phyloP scores from a whole-genome alignment of 2,888 invertebrate species.

The Eupelmus urozonus region DNA sequence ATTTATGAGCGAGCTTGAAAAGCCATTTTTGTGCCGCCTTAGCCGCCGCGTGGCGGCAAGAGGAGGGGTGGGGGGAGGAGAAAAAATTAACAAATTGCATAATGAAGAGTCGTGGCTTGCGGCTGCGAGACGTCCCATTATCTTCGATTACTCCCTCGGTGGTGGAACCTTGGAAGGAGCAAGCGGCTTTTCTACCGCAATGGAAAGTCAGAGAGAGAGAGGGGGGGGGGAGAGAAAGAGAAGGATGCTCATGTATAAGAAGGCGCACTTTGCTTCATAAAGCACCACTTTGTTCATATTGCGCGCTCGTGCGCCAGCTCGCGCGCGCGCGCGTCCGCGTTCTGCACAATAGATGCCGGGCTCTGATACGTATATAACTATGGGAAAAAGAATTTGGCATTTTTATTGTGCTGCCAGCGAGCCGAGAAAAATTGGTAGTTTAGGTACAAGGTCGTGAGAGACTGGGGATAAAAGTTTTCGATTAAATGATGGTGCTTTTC shows the following conservation, averaged over 20 bases:
- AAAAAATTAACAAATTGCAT: slow-evolving; percentile 55
- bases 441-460: too few species aligned
- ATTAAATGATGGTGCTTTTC: too few species aligned
- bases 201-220: slow-evolving; percentile 35
- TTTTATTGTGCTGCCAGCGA: too few species aligned
- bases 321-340: not conserved
- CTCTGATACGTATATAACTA: slow-evolving; percentile 13
- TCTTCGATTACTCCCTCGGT: slow-evolving; percentile 55
- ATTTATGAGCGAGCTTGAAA: slow-evolving; percentile 44
- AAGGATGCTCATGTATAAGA: slow-evolving; percentile 18
- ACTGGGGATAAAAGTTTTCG: too few species aligned
- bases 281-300: slow-evolving; percentile 39
- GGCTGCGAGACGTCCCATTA: slow-evolving; percentile 52
- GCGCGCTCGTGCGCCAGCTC: not conserved
- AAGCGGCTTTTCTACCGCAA: slow-evolving; percentile 46
- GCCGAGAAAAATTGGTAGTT: too few species aligned
- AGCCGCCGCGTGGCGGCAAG: not conserved
- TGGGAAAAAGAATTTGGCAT: slow-evolving; percentile 1
- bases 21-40: slow-evolving; percentile 2
- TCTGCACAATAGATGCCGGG: too few species aligned
- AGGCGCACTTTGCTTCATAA: slow-evolving; percentile 35
- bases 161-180: slow-evolving; percentile 23
- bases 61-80: slow-evolving; percentile 15
- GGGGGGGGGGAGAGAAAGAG: too few species aligned
- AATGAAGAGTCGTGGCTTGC: slow-evolving; percentile 55